Conservation (phyloP, 35 echinoderm and acorn worm species). For the Lytechinus variegatus region DNA sequence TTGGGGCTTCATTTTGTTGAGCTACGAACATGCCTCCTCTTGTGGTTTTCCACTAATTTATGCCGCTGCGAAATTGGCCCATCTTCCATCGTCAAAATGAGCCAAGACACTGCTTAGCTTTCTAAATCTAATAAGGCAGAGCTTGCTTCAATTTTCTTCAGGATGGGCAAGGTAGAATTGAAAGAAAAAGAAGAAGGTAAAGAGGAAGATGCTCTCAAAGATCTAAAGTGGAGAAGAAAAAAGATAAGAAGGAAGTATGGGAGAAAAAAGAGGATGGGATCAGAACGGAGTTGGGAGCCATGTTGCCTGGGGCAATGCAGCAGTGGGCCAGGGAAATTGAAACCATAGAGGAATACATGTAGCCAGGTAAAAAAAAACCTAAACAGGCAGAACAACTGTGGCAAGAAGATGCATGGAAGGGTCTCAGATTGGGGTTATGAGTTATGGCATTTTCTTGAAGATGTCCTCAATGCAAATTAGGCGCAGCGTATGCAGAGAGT, state of each 20-base stretch:
- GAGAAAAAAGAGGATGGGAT: background rate
- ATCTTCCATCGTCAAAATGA: slow-evolving; percentile 36
- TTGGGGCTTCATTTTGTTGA: background rate
- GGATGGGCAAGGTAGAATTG: background rate
- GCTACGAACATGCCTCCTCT: slow-evolving; percentile 8
- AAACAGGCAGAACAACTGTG: slow-evolving; percentile 48
- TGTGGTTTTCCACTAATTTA: slow-evolving; percentile 39
- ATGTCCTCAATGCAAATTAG: slow-evolving; percentile 55
- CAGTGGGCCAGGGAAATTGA: slow-evolving; percentile 41
- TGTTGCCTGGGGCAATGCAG: slow-evolving; percentile 53
- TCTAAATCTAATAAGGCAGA: slow-evolving; percentile 48
- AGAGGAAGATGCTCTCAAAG: slow-evolving; percentile 8
- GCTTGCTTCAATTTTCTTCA: slow-evolving; percentile 52
- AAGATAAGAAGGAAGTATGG: slow-evolving; percentile 7
- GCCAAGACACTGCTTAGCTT: slow-evolving; percentile 52
- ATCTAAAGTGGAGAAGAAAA: slow-evolving; percentile 11
- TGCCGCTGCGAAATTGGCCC: slow-evolving; percentile 52
- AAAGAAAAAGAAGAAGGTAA: background rate
- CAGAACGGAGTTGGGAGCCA: slow-evolving; percentile 28
- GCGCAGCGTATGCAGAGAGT: slow-evolving; percentile 6
- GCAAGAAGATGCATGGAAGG: background rate
- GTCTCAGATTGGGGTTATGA: slow-evolving; percentile 46
- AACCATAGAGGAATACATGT: slow-evolving; percentile 51
- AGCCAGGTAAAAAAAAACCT: slow-evolving; percentile 22
- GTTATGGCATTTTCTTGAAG: slow-evolving; percentile 56